Conservation (phyloP, 2,888 invertebrate species). For the Oligia fasciuncula region DNA sequence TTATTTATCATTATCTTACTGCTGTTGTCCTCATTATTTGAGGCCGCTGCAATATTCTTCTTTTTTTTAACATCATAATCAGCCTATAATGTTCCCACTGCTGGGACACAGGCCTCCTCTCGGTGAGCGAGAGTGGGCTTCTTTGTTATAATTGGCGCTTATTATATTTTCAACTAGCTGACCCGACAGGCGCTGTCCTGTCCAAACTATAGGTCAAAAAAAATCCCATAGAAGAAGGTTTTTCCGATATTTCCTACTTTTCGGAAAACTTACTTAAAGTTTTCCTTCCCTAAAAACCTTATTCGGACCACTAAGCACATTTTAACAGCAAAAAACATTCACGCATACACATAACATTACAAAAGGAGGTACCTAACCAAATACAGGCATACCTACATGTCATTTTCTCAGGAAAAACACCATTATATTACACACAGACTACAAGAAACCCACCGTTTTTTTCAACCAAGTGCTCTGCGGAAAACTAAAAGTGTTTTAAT, state of each 20-base stretch:
- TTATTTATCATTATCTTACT: background rate
- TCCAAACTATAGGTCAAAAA: background rate
- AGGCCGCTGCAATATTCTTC: background rate
- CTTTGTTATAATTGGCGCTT: background rate
- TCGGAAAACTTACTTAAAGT: background rate
- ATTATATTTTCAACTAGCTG: background rate
- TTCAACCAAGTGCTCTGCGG: conserved; percentile 13
- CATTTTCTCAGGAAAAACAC: background rate
- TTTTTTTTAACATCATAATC: background rate
- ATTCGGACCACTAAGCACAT: too few species aligned
- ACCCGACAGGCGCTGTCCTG: background rate
- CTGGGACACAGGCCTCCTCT: too few species aligned
- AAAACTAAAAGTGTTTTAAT: conserved; percentile 59
- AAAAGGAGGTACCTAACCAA: background rate
- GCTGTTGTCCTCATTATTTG: too few species aligned
- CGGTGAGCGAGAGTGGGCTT: too few species aligned
- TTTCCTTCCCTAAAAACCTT: background rate
- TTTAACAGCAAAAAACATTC: too few species aligned
- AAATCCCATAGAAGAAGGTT: background rate
- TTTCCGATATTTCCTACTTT: background rate
- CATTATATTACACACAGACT: background rate
- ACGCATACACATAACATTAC: background rate
- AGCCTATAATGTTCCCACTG: too few species aligned
- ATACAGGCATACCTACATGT: background rate
- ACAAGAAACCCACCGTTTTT: conserved; percentile 2